Percentiles rank a stretch among this genome's conserved stretches.
Conservation (phyloP, 2,888 invertebrate genomes). For the Sthenelais limicola region DNA sequence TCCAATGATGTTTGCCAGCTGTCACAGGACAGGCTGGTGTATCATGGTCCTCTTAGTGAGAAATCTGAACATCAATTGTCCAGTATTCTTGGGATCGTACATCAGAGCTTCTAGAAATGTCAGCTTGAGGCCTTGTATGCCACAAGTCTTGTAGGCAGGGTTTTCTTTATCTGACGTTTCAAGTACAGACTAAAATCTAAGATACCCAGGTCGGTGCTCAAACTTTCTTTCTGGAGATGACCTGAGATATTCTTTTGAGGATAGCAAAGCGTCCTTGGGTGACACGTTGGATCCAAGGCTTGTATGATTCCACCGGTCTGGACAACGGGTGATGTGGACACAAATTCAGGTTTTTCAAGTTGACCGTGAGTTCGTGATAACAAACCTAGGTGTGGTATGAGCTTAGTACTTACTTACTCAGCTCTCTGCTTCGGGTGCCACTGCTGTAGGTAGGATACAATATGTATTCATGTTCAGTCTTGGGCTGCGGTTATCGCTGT, state of each 20-base stretch:
- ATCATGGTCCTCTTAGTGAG: slow-evolving; percentile 9
- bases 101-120: slow-evolving; percentile 21
- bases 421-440: slow-evolving; percentile 18
- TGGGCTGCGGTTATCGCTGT: slow-evolving; percentile 31
- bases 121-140: too few species aligned
- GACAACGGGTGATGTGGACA: neutral
- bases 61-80: slow-evolving; percentile 18
- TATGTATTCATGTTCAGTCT: neutral
- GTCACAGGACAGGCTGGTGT: slow-evolving; percentile 3
- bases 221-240: too few species aligned
- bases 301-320: slow-evolving; percentile 37
- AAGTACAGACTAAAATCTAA: too few species aligned
- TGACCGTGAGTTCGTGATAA: too few species aligned
- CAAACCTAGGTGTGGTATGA: too few species aligned
- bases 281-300: slow-evolving; percentile 49
- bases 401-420: neutral
- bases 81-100: slow-evolving; percentile 21
- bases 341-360: too few species aligned
- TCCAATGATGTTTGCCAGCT: neutral
- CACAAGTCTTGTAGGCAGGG: too few species aligned
- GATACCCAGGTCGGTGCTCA: too few species aligned
- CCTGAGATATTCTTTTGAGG: too few species aligned
- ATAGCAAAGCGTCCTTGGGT: slow-evolving; percentile 42
- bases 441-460: neutral
- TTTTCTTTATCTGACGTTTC: too few species aligned